Percentiles rank a stretch among this genome's conserved stretches.
These are phyloP conservation scores for Pandion haliaetus DNA, from an alignment of 2,113 vertebrate species.

Conservation along the genomic window DNA sequence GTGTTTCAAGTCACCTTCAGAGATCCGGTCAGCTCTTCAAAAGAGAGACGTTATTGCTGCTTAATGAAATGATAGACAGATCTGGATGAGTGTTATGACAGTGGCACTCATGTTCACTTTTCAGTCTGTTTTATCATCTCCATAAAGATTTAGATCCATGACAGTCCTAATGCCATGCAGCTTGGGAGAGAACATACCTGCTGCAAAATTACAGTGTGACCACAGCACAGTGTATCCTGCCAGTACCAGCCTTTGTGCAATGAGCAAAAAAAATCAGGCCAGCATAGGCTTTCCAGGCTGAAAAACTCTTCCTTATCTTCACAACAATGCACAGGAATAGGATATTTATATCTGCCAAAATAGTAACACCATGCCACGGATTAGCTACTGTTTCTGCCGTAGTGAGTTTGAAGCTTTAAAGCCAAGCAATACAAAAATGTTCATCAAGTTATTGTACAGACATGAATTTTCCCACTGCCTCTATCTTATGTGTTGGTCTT, in stretches of 20 bases:
- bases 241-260: neutral
- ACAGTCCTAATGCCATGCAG: neutral
- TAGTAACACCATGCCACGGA: neutral
- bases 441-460: neutral
- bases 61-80: neutral
- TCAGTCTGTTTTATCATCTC: neutral
- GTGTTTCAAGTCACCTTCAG: neutral
- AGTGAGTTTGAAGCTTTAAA: neutral
- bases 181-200: neutral
- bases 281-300: neutral
- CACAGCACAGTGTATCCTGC: neutral
- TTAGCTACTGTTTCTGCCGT: neutral
- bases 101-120: neutral
- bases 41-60: neutral
- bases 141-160: neutral
- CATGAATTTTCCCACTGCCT: neutral
- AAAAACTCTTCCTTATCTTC: neutral
- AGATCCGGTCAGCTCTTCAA: neutral
- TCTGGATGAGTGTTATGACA: neutral
- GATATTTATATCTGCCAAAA: neutral
- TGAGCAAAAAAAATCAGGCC: neutral
- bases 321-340: neutral
- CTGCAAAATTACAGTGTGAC: neutral
- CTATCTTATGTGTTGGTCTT: neutral
- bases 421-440: neutral